phyloP scores from a whole-genome alignment of 2,888 invertebrate species.

The Erynnis tages region DNA sequence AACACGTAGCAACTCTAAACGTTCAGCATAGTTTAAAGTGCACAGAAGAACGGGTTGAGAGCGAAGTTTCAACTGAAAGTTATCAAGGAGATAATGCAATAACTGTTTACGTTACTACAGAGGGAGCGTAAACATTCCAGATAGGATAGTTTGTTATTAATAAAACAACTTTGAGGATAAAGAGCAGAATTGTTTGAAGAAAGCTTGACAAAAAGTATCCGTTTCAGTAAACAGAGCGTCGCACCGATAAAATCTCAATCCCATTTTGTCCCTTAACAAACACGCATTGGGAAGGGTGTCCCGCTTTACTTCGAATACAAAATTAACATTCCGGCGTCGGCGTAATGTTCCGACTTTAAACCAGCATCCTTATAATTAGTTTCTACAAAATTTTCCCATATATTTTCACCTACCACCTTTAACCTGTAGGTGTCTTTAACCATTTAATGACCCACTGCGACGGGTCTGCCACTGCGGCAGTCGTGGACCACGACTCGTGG shows the following conservation, averaged over 20 bases:
- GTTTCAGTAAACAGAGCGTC: conserved; percentile 11
- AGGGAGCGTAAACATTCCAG: conserved; percentile 11
- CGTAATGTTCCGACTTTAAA: conserved; percentile 6
- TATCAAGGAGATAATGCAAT: conserved; percentile 3
- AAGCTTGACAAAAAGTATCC: conserved; percentile 27
- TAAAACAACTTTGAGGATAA: neutral
- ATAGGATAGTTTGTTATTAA: neutral
- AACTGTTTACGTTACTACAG: conserved; percentile 15
- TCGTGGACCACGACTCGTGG: too few relatives aligned
- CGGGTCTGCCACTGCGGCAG: too few relatives aligned
- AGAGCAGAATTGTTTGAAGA: neutral
- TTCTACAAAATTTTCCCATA: too few relatives aligned
- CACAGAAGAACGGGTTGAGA: neutral
- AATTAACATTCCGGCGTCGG: conserved; percentile 10
- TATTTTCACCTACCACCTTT: too few relatives aligned
- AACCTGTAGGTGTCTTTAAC: too few relatives aligned
- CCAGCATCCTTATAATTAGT: too few relatives aligned
- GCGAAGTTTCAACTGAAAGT: conserved; percentile 1
- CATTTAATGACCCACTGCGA: too few relatives aligned
- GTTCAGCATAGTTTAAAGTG: conserved; percentile 43
- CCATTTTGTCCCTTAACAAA: conserved; percentile 14
- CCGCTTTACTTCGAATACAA: conserved; percentile 2
- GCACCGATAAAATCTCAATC: conserved; percentile 17
- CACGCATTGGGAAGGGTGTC: conserved; percentile 9
- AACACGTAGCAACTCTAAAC: conserved; percentile 51